Conservation (phyloP, 2,888 invertebrate species). For the Maniola hyperantus region DNA sequence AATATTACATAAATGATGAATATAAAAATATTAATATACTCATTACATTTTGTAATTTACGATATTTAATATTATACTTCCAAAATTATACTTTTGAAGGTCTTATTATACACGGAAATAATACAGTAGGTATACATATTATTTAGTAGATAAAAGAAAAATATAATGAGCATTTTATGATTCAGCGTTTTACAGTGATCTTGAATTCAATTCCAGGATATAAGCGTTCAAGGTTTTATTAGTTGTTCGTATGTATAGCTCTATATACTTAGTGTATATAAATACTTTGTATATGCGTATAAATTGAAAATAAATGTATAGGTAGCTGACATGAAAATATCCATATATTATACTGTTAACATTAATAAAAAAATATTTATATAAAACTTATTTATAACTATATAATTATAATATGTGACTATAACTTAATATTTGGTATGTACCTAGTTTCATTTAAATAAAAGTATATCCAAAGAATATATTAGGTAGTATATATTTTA, state of each 20-base stretch:
- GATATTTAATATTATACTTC: not conserved
- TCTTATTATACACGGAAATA: not conserved
- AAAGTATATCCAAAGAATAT: too few relatives aligned
- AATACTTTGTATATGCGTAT: not conserved
- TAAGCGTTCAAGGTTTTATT: constrained; percentile 23
- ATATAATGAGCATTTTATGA: constrained; percentile 11
- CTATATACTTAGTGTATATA: not conserved
- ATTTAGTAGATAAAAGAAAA: not conserved
- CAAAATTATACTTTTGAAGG: not conserved
- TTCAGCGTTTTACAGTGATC: constrained; percentile 24
- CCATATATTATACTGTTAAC: too few relatives aligned
- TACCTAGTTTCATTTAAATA: too few relatives aligned
- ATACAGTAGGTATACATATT: not conserved
- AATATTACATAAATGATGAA: too few relatives aligned
- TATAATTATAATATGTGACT: too few relatives aligned
- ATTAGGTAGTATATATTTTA: too few relatives aligned
- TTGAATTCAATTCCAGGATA: constrained; percentile 31
- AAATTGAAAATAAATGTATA: not conserved
- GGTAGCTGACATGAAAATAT: not conserved
- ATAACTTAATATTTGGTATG: too few relatives aligned
- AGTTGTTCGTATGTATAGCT: not conserved
- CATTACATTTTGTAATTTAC: too few relatives aligned
- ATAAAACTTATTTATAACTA: too few relatives aligned
- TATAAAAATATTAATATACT: too few relatives aligned
- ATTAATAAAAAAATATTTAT: too few relatives aligned